These are phyloP conservation scores for Anhinga anhinga DNA, from an alignment of 2,113 vertebrate genomes.

Conservation along the genomic window DNA sequence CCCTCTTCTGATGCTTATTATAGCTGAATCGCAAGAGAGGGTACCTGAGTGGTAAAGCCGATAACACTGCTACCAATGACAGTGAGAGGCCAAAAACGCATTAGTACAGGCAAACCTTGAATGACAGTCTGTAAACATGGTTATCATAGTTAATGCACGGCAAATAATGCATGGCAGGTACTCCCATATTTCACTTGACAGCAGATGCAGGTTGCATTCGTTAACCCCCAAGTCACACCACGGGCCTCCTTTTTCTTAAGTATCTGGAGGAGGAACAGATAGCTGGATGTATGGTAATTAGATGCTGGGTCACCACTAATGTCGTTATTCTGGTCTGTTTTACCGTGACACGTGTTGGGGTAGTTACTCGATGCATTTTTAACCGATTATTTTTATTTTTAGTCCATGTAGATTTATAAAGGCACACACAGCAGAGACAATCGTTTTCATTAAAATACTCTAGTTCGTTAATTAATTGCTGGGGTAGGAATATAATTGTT, in stretches of 20 bases:
- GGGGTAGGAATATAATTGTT: not conserved
- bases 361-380: accelerated
- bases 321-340: not conserved
- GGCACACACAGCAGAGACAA: not conserved
- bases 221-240: not conserved
- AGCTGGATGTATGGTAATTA: accelerated
- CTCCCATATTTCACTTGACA: accelerated
- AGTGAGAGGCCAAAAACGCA: not conserved
- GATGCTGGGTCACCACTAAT: not conserved
- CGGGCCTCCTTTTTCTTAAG: not conserved
- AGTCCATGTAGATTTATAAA: accelerated
- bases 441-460: too few relatives aligned
- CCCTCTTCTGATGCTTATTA: not conserved
- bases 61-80: not conserved
- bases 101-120: not conserved
- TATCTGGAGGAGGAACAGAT: not conserved
- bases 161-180: not conserved
- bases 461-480: not conserved
- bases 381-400: not conserved
- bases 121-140: not conserved
- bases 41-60: not conserved
- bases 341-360: not conserved
- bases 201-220: not conserved
- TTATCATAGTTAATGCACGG: not conserved
- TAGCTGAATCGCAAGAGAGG: not conserved